Conservation (phyloP, 2,113 vertebrate genomes). For the Paramisgurnus dabryanus region DNA sequence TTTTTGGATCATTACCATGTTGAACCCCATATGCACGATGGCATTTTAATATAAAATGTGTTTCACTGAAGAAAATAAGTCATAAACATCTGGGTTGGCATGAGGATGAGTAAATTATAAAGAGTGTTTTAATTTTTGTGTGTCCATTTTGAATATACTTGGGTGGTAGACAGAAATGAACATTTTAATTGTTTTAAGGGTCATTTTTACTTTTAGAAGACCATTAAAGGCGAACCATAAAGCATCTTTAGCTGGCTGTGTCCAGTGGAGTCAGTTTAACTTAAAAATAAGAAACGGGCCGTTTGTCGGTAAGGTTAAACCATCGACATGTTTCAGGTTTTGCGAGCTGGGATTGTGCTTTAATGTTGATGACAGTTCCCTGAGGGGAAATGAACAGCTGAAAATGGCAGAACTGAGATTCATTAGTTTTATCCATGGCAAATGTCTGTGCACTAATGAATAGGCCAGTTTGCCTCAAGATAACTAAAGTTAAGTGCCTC, state of each 20-base stretch:
- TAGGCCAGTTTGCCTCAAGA: constrained; percentile 37
- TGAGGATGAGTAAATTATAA: too few relatives aligned
- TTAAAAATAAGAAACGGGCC: background rate
- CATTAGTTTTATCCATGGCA: constrained; percentile 15
- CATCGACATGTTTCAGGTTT: constrained; percentile 23
- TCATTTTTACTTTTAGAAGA: too few relatives aligned
- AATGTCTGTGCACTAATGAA: background rate
- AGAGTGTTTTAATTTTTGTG: too few relatives aligned
- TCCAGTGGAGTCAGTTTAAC: background rate
- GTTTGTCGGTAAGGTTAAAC: background rate
- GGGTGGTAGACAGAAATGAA: background rate
- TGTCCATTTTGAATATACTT: constrained; percentile 4
- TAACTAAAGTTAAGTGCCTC: constrained; percentile 9
- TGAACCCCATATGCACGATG: too few relatives aligned
- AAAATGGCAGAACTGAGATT: constrained; percentile 9
- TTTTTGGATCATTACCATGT: too few relatives aligned
- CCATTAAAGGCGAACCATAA: too few relatives aligned
- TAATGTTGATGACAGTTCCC: constrained; percentile 6
- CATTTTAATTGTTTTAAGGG: too few relatives aligned
- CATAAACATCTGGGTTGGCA: too few relatives aligned
- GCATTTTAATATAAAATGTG: too few relatives aligned
- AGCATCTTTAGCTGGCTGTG: background rate
- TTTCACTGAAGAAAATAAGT: too few relatives aligned
- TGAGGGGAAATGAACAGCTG: background rate
- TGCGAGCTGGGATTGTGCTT: constrained; percentile 29